Percentiles rank a stretch among this genome's conserved stretches.
Conservation (phyloP, 2,797 vertebrate species). For the Rhabdomys pumilio region DNA sequence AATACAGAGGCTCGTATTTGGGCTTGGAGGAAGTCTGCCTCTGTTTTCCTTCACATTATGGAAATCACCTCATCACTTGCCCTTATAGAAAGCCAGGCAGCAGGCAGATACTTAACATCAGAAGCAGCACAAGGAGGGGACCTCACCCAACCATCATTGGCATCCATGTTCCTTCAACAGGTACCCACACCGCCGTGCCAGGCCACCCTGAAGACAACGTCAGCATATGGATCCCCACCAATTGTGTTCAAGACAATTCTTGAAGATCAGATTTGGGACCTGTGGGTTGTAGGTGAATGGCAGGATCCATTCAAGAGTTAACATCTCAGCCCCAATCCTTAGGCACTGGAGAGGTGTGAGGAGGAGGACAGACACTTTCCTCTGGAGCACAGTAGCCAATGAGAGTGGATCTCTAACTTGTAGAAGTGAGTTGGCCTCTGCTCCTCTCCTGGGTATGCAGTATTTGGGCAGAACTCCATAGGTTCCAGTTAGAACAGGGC, state of each 20-base stretch:
- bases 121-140: constrained; percentile 68
- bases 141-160: rapidly evolving
- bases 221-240: neutral
- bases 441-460: neutral
- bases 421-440: neutral
- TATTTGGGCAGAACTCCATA: neutral
- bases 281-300: neutral
- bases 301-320: neutral
- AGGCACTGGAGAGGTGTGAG: neutral
- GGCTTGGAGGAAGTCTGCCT: constrained; percentile 64
- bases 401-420: neutral
- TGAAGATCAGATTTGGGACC: neutral
- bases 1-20: constrained; percentile 77
- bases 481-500: neutral
- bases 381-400: neutral
- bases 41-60: constrained; percentile 72
- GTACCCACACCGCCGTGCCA: neutral
- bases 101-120: constrained; percentile 69
- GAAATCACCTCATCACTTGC: constrained; percentile 78
- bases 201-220: neutral
- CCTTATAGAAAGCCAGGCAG: constrained; percentile 59
- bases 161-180: neutral
- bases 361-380: constrained; percentile 9
- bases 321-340: neutral
- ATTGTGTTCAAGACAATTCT: neutral